Evolutionary conservation across 2,888 invertebrate species (phyloP).

Genomic region (Graphium colonna): DNA sequence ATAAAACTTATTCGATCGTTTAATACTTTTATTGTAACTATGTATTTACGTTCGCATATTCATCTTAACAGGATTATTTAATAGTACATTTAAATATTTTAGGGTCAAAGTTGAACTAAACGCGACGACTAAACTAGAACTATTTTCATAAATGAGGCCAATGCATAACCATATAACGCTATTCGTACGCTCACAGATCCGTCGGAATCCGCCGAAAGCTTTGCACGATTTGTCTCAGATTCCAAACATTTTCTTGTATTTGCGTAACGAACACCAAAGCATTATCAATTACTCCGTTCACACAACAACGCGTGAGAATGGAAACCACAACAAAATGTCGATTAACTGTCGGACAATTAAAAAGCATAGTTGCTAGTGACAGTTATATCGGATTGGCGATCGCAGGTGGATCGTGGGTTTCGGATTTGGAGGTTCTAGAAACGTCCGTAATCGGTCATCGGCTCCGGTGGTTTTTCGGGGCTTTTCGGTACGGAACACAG

Average conservation of each 20-base stretch:
- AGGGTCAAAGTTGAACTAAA: not conserved
- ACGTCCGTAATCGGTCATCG: conserved; percentile 66
- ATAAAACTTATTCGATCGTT: too few species aligned
- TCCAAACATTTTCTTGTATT: conserved; percentile 38
- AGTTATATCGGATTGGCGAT: conserved; percentile 58
- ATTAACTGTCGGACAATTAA: conserved; percentile 72
- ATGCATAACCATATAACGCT: conserved; percentile 5
- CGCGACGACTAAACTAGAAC: too few species aligned
- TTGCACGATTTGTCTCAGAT: conserved; percentile 19
- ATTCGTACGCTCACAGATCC: conserved; percentile 5
- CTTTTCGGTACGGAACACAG: conserved; percentile 51
- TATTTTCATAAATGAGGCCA: not conserved
- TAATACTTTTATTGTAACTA: too few species aligned
- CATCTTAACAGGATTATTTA: too few species aligned
- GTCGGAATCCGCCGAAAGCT: conserved; percentile 16
- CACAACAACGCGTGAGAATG: conserved; percentile 71
- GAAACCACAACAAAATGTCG: conserved; percentile 52
- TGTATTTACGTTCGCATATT: too few species aligned
- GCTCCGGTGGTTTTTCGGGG: conserved; percentile 53
- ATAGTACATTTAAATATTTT: not conserved
- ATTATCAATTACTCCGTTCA: conserved; percentile 61
- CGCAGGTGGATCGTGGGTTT: conserved; percentile 71
- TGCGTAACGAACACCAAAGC: conserved; percentile 61
- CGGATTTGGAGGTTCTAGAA: conserved; percentile 60
- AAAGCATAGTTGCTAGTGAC: conserved; percentile 61